Evolutionary conservation across 2,797 vertebrate species (phyloP).

Genomic region (Acanthopagrus latus): DNA sequence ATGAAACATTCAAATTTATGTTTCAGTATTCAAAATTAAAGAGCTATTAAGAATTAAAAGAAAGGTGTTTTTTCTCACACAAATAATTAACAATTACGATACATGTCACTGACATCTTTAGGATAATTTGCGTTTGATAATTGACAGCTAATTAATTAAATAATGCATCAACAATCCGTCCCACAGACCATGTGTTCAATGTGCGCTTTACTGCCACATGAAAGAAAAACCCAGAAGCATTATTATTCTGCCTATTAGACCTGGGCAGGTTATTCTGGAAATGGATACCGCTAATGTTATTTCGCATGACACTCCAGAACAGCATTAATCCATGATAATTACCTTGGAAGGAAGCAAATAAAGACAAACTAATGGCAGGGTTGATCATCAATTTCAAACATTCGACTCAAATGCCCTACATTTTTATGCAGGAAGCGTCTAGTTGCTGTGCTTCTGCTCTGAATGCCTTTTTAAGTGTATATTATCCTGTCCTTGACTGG

Average conservation of each 20-base stretch:
- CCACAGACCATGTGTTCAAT: constrained; percentile 62
- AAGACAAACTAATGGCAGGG: constrained; percentile 86
- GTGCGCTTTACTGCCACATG: constrained; percentile 66
- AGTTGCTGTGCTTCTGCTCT: constrained; percentile 77
- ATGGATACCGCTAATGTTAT: constrained; percentile 85
- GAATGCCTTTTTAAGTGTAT: constrained; percentile 88
- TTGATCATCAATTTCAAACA: constrained; percentile 85
- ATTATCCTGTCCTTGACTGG: constrained; percentile 89
- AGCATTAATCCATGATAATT: constrained; percentile 88
- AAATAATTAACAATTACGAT: constrained; percentile 57
- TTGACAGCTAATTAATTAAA: constrained; percentile 76
- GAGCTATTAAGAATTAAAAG: not conserved
- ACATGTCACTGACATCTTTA: constrained; percentile 42
- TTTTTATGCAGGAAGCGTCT: constrained; percentile 86
- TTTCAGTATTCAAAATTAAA: constrained; percentile 24
- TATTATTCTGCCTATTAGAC: constrained; percentile 83
- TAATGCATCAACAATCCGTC: constrained; percentile 54
- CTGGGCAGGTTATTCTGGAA: constrained; percentile 80
- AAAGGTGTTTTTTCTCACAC: constrained; percentile 4
- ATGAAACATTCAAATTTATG: not conserved
- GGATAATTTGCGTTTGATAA: constrained; percentile 66
- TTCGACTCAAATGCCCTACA: constrained; percentile 83
- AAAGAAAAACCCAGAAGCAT: constrained; percentile 71
- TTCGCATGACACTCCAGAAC: constrained; percentile 77
- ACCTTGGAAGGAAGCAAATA: constrained; percentile 87